These are phyloP conservation scores for Himalopsyche anomala DNA, from an alignment of 2,888 invertebrate genomes.

Conservation along the genomic window DNA sequence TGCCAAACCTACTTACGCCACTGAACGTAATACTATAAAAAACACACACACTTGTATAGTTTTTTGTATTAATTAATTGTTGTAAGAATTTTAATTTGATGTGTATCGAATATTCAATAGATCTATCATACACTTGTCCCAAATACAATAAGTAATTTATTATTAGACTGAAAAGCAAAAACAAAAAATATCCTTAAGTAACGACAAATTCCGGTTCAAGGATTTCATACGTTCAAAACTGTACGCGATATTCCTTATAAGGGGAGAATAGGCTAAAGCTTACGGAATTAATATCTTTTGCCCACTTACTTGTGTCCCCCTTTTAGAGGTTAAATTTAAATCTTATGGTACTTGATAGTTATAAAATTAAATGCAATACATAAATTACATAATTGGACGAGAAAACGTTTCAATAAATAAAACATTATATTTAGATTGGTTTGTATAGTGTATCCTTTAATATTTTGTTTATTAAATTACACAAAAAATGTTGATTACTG, in stretches of 20 bases:
- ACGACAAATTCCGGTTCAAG: constrained; percentile 1
- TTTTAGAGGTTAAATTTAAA: constrained; percentile 1
- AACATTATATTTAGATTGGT: no score
- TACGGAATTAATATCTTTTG: neutral
- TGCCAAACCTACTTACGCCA: no score
- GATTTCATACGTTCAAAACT: constrained; percentile 10
- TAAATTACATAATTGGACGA: no score
- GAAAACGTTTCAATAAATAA: no score
- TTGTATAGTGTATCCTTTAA: no score
- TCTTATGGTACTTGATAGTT: neutral
- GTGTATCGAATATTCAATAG: neutral
- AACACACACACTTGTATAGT: neutral
- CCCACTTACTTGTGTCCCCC: neutral
- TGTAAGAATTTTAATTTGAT: constrained; percentile 11
- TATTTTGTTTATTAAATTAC: no score
- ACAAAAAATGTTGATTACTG: no score
- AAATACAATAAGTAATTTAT: neutral
- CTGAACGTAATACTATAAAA: neutral
- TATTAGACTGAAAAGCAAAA: neutral
- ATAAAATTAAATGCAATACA: neutral
- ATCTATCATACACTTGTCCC: neutral
- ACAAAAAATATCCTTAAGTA: constrained; percentile 1
- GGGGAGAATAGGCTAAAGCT: neutral
- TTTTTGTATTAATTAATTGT: neutral
- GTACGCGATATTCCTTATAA: neutral